These are phyloP conservation scores for Antheraea mylitta DNA, from an alignment of 1,140 invertebrate species.

Conservation along the genomic window DNA sequence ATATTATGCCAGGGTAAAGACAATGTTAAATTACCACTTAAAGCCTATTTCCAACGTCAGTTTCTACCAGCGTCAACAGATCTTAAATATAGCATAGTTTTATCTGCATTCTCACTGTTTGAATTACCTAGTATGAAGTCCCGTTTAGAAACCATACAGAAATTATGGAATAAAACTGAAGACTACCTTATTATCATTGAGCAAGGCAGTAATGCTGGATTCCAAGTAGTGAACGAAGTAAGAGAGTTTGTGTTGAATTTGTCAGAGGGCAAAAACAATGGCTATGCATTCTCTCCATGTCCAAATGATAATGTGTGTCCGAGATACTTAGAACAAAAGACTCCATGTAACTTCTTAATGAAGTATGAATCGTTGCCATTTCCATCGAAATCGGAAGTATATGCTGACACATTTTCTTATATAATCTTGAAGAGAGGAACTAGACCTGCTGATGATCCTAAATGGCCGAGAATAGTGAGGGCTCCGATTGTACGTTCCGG, in stretches of 20 bases:
- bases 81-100: constrained; percentile 86
- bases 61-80: constrained; percentile 85
- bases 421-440: constrained; percentile 89
- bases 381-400: constrained; percentile 52
- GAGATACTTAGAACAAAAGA: constrained; percentile 80
- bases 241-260: constrained; percentile 85
- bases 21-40: constrained; percentile 78
- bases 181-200: constrained; percentile 92
- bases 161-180: constrained; percentile 92
- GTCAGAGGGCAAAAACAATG: constrained; percentile 51
- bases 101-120: constrained; percentile 89
- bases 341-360: constrained; percentile 89
- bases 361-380: constrained; percentile 81
- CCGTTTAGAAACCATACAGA: constrained; percentile 85
- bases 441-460: constrained; percentile 66
- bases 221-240: constrained; percentile 87
- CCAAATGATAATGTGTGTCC: constrained; percentile 90
- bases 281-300: constrained; percentile 90
- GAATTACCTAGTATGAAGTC: constrained; percentile 85
- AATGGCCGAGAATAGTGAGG: constrained; percentile 90
- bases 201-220: constrained; percentile 90
- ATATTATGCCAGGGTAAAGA: constrained; percentile 84
- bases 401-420: constrained; percentile 84
- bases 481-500: constrained; percentile 82
- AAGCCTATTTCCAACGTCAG: constrained; percentile 87